Conservation (phyloP, 2,888 invertebrate genomes). For the Drosophila parthenogenetica region DNA sequence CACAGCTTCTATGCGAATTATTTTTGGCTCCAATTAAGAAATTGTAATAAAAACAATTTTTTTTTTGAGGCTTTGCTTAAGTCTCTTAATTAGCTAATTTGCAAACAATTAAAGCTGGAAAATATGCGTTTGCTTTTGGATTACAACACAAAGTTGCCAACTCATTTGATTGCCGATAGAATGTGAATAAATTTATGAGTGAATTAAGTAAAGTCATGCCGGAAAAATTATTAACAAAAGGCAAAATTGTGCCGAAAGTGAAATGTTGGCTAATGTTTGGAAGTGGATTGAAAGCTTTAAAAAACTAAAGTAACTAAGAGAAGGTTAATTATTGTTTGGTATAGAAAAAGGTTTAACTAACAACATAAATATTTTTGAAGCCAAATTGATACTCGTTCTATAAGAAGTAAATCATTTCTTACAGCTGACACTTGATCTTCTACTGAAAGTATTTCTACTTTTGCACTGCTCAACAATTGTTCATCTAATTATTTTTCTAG, state of each 20-base stretch:
- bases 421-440: neutral
- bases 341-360: neutral
- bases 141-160: conserved; percentile 55
- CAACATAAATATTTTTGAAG: no score
- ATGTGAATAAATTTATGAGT: neutral
- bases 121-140: conserved; percentile 34
- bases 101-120: conserved; percentile 72
- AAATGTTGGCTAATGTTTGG: conserved; percentile 25
- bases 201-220: conserved; percentile 46
- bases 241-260: conserved; percentile 36
- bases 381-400: neutral
- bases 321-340: neutral
- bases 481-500: conserved; percentile 29
- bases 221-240: conserved; percentile 30
- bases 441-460: no score
- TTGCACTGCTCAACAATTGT: neutral
- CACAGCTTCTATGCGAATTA: conserved; percentile 30
- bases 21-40: conserved; percentile 49
- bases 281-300: conserved; percentile 13
- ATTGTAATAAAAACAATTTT: conserved; percentile 42
- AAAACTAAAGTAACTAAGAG: neutral
- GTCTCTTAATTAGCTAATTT: conserved; percentile 74
- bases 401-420: neutral
- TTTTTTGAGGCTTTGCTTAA: neutral
- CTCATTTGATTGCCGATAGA: conserved; percentile 69